Evolutionary conservation across 2,797 vertebrate genomes (phyloP).

Genomic region (Aphelocoma californica): DNA sequence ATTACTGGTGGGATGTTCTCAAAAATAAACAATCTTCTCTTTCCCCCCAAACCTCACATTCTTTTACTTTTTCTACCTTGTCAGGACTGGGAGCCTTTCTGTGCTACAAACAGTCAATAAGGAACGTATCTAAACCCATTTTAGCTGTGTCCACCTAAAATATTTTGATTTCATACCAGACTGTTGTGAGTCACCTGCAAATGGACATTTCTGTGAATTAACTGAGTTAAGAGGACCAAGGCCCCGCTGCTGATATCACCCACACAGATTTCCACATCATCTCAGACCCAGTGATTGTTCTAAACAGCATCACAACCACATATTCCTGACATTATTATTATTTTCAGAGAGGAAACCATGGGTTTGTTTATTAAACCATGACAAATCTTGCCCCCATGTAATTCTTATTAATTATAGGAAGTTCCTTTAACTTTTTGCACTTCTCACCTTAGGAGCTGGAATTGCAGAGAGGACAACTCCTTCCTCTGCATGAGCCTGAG

Average conservation of each 20-base stretch:
- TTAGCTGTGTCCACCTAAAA: background rate
- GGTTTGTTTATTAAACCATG: background rate
- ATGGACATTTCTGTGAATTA: background rate
- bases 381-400: background rate
- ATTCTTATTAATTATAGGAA: background rate
- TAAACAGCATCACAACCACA: background rate
- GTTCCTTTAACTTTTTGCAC: background rate
- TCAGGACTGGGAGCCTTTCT: background rate
- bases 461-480: constrained; percentile 81
- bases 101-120: background rate
- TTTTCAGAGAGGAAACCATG: background rate
- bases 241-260: background rate
- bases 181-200: background rate
- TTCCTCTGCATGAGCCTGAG: constrained; percentile 81
- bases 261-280: background rate
- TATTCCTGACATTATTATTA: background rate
- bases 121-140: background rate
- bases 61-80: background rate
- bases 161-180: background rate
- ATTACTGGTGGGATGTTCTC: background rate
- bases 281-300: background rate
- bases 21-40: background rate
- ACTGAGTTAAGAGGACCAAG: background rate
- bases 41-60: background rate
- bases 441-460: constrained; percentile 85